Percentiles rank a stretch among this genome's conserved stretches.
Conservation (phyloP, 2,888 invertebrate genomes). For the Morpho helenor region DNA sequence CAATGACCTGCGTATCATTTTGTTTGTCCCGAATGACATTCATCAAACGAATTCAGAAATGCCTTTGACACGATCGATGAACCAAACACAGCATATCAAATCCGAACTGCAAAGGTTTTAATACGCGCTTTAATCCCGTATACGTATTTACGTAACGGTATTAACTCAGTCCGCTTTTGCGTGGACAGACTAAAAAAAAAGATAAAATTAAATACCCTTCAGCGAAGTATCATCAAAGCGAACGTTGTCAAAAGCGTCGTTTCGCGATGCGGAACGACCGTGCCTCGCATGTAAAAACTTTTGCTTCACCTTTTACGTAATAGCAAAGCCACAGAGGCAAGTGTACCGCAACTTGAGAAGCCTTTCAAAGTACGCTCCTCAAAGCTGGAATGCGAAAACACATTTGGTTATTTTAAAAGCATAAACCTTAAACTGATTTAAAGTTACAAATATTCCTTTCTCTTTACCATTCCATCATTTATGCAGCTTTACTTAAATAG, state of each 20-base stretch:
- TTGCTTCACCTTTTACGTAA: slow-evolving; percentile 69
- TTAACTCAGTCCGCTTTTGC: slow-evolving; percentile 57
- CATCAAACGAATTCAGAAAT: slow-evolving; percentile 41
- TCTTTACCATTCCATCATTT: too few relatives aligned
- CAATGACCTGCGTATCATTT: slow-evolving; percentile 55
- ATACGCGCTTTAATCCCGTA: slow-evolving; percentile 38
- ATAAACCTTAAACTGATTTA: slow-evolving; percentile 7
- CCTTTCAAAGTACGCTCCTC: slow-evolving; percentile 65
- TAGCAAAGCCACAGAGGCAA: slow-evolving; percentile 43
- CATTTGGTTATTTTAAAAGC: slow-evolving; percentile 48
- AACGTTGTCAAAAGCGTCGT: slow-evolving; percentile 69
- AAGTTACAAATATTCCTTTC: too few relatives aligned
- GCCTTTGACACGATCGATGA: slow-evolving; percentile 49
- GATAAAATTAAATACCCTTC: slow-evolving; percentile 64
- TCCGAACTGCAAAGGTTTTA: slow-evolving; percentile 13
- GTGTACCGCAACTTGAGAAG: slow-evolving; percentile 57
- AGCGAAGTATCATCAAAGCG: slow-evolving; percentile 65
- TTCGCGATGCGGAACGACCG: slow-evolving; percentile 62
- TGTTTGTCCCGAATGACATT: slow-evolving; percentile 55
- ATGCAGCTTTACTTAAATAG: too few relatives aligned
- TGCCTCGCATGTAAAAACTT: slow-evolving; percentile 73
- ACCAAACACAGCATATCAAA: slow-evolving; percentile 19
- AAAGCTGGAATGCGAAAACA: slow-evolving; percentile 67
- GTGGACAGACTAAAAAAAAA: slow-evolving; percentile 53
- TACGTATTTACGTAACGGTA: slow-evolving; percentile 50